These are phyloP conservation scores for Adelphocoris suturalis DNA, from an alignment of 2,888 invertebrate species.

Conservation along the genomic window DNA sequence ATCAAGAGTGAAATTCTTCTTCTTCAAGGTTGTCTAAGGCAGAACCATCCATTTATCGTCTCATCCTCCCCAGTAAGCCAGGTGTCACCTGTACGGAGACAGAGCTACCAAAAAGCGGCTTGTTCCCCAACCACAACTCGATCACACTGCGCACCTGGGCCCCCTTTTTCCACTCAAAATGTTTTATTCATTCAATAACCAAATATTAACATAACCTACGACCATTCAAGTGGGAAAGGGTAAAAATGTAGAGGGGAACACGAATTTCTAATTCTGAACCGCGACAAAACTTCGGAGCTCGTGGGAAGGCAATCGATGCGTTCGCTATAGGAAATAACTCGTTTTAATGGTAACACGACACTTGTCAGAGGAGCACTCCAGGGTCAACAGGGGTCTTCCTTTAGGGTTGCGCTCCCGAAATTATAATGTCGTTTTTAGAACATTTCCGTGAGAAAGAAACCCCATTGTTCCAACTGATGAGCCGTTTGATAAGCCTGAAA, in stretches of 20 bases:
- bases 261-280: not conserved
- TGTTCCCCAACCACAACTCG: slow-evolving; percentile 39
- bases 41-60: not conserved
- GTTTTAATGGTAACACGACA: slow-evolving; percentile 31
- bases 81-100: slow-evolving; percentile 18
- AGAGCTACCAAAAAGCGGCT: not conserved
- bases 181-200: slow-evolving; percentile 67
- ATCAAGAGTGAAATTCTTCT: not conserved
- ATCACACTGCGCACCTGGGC: slow-evolving; percentile 46
- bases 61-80: not conserved
- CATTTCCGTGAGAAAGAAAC: slow-evolving; percentile 1
- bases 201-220: slow-evolving; percentile 66
- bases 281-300: slow-evolving; percentile 9
- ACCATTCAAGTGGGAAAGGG: slow-evolving; percentile 16
- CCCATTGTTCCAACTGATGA: not conserved
- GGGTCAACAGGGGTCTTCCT: slow-evolving; percentile 1
- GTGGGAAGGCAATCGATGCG: not conserved
- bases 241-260: not conserved
- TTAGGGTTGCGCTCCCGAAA: not conserved
- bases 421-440: not conserved
- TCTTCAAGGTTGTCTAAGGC: not conserved
- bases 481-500: not conserved
- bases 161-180: slow-evolving; percentile 63
- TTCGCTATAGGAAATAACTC: slow-evolving; percentile 27
- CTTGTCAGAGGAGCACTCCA: not conserved